Conservation (phyloP, 2,113 vertebrate genomes). For the Albula goreensis region DNA sequence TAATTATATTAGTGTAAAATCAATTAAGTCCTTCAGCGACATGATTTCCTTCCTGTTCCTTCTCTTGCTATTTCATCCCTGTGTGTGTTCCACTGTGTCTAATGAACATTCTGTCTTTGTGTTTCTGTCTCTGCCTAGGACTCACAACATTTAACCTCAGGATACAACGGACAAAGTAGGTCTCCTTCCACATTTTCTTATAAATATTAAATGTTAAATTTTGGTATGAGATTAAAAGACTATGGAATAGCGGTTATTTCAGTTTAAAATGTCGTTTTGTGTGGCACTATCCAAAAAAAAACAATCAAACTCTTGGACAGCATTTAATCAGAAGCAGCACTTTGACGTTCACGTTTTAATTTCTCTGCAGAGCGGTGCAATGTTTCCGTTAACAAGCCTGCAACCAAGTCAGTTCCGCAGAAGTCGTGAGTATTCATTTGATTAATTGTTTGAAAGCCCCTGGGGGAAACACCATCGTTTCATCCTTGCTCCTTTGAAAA, state of each 20-base stretch:
- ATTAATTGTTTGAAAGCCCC: slow-evolving; percentile 35
- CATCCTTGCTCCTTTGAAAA: slow-evolving; percentile 31
- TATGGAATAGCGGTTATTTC: slow-evolving; percentile 48
- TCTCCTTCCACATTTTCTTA: slow-evolving; percentile 47
- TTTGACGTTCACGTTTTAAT: slow-evolving; percentile 45
- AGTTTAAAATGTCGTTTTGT: slow-evolving; percentile 48
- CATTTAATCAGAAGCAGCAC: slow-evolving; percentile 56
- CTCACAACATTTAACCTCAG: slow-evolving; percentile 86
- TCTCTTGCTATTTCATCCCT: slow-evolving; percentile 17
- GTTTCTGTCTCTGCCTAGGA: slow-evolving; percentile 66
- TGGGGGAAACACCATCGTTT: slow-evolving; percentile 16
- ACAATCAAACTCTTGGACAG: slow-evolving; percentile 52
- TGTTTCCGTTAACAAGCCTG: slow-evolving; percentile 82
- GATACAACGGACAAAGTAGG: slow-evolving; percentile 92
- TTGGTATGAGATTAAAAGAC: slow-evolving; percentile 48
- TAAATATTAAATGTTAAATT: slow-evolving; percentile 37
- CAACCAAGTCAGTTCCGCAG: slow-evolving; percentile 84
- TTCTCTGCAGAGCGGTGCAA: slow-evolving; percentile 87
- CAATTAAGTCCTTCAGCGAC: slow-evolving; percentile 51
- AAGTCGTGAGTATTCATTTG: slow-evolving; percentile 84
- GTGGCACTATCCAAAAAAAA: slow-evolving; percentile 51
- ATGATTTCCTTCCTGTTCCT: slow-evolving; percentile 21
- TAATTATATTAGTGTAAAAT: slow-evolving; percentile 60
- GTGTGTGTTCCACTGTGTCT: slow-evolving; percentile 22
- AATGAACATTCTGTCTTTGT: slow-evolving; percentile 35